Evolutionary conservation across 2,888 invertebrate species (phyloP).

Genomic region (Phasia obesa): DNA sequence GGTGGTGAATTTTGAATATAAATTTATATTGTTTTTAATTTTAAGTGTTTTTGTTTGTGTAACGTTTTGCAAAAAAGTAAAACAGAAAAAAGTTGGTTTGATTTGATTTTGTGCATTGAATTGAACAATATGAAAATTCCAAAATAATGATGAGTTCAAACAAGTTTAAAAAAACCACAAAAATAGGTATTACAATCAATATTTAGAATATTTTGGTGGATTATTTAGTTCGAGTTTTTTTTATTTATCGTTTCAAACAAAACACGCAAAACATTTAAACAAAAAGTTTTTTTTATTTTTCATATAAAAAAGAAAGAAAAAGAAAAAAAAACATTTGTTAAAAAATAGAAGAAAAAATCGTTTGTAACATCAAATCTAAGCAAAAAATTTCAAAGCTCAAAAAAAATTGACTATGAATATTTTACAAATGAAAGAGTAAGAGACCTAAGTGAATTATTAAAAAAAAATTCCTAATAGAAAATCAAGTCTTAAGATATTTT

Average conservation of each 20-base stretch:
- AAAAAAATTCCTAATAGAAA: background rate
- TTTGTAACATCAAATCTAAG: constrained; percentile 63
- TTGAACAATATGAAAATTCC: constrained; percentile 36
- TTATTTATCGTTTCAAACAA: constrained; percentile 65
- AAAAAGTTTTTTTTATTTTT: constrained; percentile 53
- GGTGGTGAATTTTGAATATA: constrained; percentile 69
- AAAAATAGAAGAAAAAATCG: constrained; percentile 58
- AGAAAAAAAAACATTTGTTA: constrained; percentile 57
- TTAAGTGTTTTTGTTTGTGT: constrained; percentile 71
- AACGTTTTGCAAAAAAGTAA: constrained; percentile 41
- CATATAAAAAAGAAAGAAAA: constrained; percentile 50
- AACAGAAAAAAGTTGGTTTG: constrained; percentile 3
- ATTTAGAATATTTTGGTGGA: constrained; percentile 27
- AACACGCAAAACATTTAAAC: constrained; percentile 66
- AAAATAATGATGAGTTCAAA: constrained; percentile 45
- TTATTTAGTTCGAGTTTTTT: background rate
- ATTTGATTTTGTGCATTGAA: constrained; percentile 31
- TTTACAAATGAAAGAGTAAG: constrained; percentile 67
- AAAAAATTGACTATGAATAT: constrained; percentile 53
- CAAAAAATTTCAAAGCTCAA: constrained; percentile 65
- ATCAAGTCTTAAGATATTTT: constrained; percentile 2
- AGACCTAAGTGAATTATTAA: constrained; percentile 7
- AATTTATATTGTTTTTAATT: constrained; percentile 72
- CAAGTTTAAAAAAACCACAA: constrained; percentile 7
- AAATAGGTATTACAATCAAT: constrained; percentile 15